Percentiles rank a stretch among this genome's conserved stretches.
phyloP scores from a whole-genome alignment of 2,113 vertebrate species.

The Chloropsis hardwickii region DNA sequence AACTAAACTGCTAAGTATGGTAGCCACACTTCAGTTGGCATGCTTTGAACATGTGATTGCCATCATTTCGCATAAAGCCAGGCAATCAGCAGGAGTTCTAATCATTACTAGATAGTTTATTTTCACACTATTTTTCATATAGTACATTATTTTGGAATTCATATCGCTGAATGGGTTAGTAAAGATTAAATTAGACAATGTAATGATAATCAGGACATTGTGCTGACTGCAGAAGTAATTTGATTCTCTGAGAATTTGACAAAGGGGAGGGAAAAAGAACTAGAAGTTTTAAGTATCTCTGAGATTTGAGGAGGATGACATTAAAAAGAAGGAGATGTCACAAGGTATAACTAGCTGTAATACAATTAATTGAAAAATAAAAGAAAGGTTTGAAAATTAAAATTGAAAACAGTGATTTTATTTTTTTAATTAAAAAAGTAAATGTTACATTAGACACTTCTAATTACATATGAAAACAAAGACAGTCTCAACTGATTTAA shows the following conservation, averaged over 20 bases:
- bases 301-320: not conserved
- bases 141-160: constrained; percentile 37
- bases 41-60: constrained; percentile 55
- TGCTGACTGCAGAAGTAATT: constrained; percentile 66
- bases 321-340: not conserved
- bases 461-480: not conserved
- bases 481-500: not conserved
- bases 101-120: constrained; percentile 51
- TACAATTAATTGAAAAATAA: not conserved
- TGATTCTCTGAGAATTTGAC: constrained; percentile 39
- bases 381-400: not conserved
- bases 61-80: constrained; percentile 38
- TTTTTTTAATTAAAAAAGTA: not conserved
- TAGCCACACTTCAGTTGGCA: constrained; percentile 35
- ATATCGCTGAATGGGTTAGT: constrained; percentile 39
- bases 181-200: constrained; percentile 64
- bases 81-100: constrained; percentile 45
- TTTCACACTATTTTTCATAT: constrained; percentile 60
- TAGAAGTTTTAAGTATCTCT: not conserved
- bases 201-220: constrained; percentile 64
- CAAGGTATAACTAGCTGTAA: not conserved
- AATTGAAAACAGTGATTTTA: not conserved
- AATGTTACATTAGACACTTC: not conserved
- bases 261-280: not conserved
- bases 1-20: constrained; percentile 23